These are phyloP conservation scores for Euproctis similis DNA, from an alignment of 2,888 invertebrate species.

Conservation along the genomic window DNA sequence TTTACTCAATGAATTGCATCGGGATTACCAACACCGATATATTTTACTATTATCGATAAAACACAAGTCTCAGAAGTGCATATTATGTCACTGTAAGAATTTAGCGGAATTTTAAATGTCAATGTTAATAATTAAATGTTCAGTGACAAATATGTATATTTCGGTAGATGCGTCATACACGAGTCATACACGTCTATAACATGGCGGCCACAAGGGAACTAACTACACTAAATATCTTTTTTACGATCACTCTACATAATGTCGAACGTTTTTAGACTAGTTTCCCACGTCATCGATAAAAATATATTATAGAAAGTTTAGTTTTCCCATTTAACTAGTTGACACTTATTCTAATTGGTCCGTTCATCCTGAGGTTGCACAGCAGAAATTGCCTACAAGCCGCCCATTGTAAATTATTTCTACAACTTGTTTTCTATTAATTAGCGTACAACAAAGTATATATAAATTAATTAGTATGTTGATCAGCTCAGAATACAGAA, in stretches of 20 bases:
- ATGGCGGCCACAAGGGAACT: constrained; percentile 40
- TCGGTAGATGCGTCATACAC: constrained; percentile 55
- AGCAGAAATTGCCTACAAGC: no score
- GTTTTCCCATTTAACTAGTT: no score
- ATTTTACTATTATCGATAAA: constrained; percentile 17
- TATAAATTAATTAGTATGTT: no score
- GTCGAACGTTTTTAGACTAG: constrained; percentile 36
- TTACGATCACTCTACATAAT: constrained; percentile 38
- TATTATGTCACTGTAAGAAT: background rate
- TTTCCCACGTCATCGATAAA: constrained; percentile 25
- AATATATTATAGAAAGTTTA: constrained; percentile 15
- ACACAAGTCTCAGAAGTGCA: background rate
- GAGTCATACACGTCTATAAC: constrained; percentile 47
- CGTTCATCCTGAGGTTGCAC: no score
- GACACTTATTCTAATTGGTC: no score
- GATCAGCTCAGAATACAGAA: no score
- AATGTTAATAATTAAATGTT: background rate
- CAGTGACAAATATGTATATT: constrained; percentile 40
- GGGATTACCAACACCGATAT: constrained; percentile 25
- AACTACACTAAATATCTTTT: constrained; percentile 43
- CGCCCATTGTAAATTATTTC: no score
- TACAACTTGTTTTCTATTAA: no score
- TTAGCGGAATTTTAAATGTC: no score
- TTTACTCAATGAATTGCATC: constrained; percentile 63
- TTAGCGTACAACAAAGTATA: no score